Conservation (phyloP, 2,888 invertebrate species). For the Blomia tropicalis region DNA sequence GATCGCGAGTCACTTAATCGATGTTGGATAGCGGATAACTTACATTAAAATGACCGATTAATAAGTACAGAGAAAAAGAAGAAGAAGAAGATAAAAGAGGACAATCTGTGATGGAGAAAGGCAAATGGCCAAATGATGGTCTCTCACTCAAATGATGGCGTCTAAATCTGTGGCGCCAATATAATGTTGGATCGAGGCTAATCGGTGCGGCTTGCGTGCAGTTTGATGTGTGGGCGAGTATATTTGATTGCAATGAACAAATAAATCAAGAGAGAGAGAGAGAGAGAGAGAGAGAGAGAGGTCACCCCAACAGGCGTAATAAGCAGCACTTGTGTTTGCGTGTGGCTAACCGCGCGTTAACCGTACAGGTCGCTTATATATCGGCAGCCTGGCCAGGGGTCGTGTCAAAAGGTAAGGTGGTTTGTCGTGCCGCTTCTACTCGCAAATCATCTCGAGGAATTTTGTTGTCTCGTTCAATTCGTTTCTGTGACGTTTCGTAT, state of each 20-base stretch:
- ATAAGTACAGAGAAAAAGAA: no score
- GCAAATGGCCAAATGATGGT: background rate
- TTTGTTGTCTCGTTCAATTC: no score
- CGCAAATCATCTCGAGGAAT: slow-evolving; percentile 7
- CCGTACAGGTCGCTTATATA: slow-evolving; percentile 8
- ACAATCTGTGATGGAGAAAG: background rate
- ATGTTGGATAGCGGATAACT: no score
- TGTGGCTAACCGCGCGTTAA: background rate
- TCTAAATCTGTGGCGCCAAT: background rate
- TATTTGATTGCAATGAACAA: no score
- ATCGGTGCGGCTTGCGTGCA: background rate
- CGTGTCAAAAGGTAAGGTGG: slow-evolving; percentile 15
- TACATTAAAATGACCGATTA: slow-evolving; percentile 11
- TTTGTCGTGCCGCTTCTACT: slow-evolving; percentile 6
- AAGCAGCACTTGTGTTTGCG: background rate
- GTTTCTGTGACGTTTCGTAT: background rate
- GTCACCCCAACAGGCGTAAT: slow-evolving; percentile 1
- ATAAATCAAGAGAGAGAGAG: background rate
- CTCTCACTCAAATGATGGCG: no score
- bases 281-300: slow-evolving; percentile 5
- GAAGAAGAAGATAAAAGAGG: background rate
- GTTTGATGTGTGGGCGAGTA: background rate
- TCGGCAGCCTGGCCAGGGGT: background rate
- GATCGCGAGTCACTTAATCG: no score
- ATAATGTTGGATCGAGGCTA: background rate